Evolutionary conservation across 1,140 invertebrate species (phyloP), one percentile per base, ranked within the genome.

Genomic region (Platorchestia sp.): DNA sequence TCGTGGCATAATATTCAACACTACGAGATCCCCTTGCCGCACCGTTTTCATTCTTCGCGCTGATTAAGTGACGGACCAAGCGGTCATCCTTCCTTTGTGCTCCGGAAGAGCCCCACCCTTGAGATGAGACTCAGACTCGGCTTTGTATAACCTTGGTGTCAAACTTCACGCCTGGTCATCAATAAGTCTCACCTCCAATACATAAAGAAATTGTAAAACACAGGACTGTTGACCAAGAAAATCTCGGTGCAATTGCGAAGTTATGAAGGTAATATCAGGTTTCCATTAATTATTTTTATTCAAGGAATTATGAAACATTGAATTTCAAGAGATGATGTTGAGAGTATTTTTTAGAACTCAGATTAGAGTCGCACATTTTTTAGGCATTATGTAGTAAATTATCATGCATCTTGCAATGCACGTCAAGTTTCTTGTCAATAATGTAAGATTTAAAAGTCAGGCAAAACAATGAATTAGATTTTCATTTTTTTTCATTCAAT

Each of bases 71-170:
- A 75, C 59, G 59, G 10, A 89, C 41, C n/a, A 44, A 89, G 87
- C 87, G 87, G 87, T 89, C 87, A 89, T 89, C 87, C 87, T 89
- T 89, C 87, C 87, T 89, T 89, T 89, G 87, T 89, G 87, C 42
- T 27, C 87, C 87, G 87, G 87, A 44, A 89, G 87, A 41, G 87
- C 87, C 87, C 87, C 87, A 44, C 87, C 87, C 87, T 42, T 43
- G 5, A 44, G 87, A 89, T 14, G 41, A 44, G 43, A 44, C 87
- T 44, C 87, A 42, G 22, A 44, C n/a, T 42, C 41, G n/a, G 27
- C n/a, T 89, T 86, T 89, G 87, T 41, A 41, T 43, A 89, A 89
- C 87, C 87, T 89, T 89, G 87, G 42, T 89, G 87, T 89, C 87
- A 89, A 75, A 75, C 59, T 75, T 75, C 59, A 75, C 59, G 59